These are phyloP conservation scores for Himalopsyche kuldschensis DNA, from an alignment of 2,888 invertebrate genomes.

Conservation along the genomic window DNA sequence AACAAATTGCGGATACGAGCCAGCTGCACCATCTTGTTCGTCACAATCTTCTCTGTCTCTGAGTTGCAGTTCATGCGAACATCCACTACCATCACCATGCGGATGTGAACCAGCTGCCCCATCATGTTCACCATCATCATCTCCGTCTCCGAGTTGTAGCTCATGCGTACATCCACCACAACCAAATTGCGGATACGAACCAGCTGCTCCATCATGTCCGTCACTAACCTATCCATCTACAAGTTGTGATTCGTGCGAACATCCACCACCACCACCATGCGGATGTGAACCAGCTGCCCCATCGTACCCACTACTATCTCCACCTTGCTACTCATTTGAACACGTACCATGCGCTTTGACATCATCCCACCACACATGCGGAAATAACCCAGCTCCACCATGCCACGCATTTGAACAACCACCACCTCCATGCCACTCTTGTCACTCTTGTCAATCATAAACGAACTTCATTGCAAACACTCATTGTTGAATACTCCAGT, in stretches of 20 bases:
- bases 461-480: too few relatives aligned
- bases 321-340: too few relatives aligned
- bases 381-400: neutral
- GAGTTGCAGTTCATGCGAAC: neutral
- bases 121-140: neutral
- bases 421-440: neutral
- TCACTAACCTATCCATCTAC: too few relatives aligned
- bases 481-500: too few relatives aligned
- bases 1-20: neutral
- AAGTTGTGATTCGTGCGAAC: neutral
- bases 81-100: neutral
- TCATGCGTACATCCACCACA: neutral
- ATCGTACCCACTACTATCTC: neutral
- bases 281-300: neutral
- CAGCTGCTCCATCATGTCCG: too few relatives aligned
- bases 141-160: neutral
- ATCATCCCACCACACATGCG: too few relatives aligned
- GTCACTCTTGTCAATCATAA: too few relatives aligned
- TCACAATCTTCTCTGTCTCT: too few relatives aligned
- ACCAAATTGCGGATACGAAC: neutral
- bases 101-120: neutral
- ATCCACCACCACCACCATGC: neutral
- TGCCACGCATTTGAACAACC: neutral
- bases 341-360: too few relatives aligned
- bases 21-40: too few relatives aligned